Evolutionary conservation across 2,797 vertebrate genomes (phyloP), one percentile per base, ranked within the genome.

Genomic region (Rhinichthys osculus): DNA sequence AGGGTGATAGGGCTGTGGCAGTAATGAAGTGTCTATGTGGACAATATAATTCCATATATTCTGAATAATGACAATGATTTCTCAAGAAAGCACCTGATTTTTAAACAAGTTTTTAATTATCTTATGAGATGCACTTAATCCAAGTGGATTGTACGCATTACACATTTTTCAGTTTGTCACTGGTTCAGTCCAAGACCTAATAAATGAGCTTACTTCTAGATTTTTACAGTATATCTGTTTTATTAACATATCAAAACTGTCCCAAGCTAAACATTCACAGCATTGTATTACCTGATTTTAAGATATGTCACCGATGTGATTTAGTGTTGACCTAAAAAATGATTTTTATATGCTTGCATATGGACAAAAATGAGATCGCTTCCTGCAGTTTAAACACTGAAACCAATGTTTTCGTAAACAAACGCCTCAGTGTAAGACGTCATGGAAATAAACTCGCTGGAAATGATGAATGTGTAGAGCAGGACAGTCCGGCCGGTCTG

Each of bases 371-470:
- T 78, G 16, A 64, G 59, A 64, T 66, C 30, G 57, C 3, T 66
- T 66, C 62, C 78, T 33, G 78, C 21, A 54, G 66, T 81, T 72
- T 47, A 59, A 21, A 23, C 40, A 44, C 69, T 40, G 69, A 85
- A 50, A 42, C 4, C 52, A 57, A 17, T 17, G 57, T 33, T 62
- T 52, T 30, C 38, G 30, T 84, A 50, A 87, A 83, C 50, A 86
- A 77, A 57, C 57, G 42, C 40, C 23, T 54, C 64, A 70, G 81
- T 57, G 42, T 81, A 81, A 38, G 85, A 84, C 83, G 78, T 47
- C 72, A 83, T 71, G 81, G 74, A 87, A 86, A 82, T 74, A 83
- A 84, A 85, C 76, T 62, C 44, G 78, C 81, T 89, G 86, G 74
- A 64, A 67, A 38, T 88, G 78, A 89, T 79, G 67, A 66, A 69